phyloP scores from a whole-genome alignment of 1,140 invertebrate genomes.

The Sycophaga agraensis region DNA sequence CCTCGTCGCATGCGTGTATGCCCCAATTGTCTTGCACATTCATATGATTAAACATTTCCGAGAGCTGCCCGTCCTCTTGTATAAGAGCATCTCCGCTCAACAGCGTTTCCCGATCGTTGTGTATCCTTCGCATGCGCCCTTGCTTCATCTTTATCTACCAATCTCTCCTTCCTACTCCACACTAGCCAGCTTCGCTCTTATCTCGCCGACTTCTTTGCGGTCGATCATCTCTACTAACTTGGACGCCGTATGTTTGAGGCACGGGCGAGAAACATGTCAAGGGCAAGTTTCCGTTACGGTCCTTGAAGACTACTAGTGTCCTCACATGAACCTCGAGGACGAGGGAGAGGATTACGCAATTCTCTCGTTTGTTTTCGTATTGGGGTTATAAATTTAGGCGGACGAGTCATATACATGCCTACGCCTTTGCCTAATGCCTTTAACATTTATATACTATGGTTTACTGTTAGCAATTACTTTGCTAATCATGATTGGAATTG shows the following conservation, averaged over 20 bases:
- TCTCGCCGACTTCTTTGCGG: no score
- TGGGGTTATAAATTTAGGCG: constrained; percentile 20
- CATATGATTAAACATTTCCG: no score
- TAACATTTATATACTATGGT: neutral
- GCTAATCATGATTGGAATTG: neutral
- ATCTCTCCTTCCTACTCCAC: no score
- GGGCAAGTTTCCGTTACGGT: constrained; percentile 26
- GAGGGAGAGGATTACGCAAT: constrained; percentile 30
- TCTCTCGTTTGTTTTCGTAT: neutral
- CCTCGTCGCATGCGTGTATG: no score
- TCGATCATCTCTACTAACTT: no score
- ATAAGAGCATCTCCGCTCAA: no score
- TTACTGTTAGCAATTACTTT: neutral
- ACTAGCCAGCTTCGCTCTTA: no score
- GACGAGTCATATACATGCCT: neutral
- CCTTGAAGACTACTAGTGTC: constrained; percentile 24
- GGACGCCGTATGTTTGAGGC: neutral
- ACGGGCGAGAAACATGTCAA: constrained; percentile 28
- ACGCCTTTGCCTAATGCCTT: constrained; percentile 1
- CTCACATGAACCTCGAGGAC: constrained; percentile 33
- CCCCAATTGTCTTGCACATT: no score
- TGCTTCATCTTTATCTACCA: no score
- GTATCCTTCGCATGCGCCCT: no score
- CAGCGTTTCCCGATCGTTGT: no score
- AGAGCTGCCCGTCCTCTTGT: no score